Evolutionary conservation across 2,888 invertebrate species (phyloP).

Genomic region (Argyresthia albistria): DNA sequence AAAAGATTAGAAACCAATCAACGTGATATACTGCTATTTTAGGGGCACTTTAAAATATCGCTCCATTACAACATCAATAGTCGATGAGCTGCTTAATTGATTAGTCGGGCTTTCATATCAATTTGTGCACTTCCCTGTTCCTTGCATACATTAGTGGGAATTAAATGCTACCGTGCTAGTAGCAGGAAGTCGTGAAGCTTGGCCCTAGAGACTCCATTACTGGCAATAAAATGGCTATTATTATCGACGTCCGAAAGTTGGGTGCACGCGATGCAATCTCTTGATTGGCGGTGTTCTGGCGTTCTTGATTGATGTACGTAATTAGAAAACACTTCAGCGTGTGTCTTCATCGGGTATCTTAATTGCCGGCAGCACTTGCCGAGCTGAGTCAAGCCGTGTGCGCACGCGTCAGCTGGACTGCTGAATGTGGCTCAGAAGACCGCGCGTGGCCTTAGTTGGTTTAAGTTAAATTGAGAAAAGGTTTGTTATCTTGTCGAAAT

Average conservation of each 20-base stretch:
- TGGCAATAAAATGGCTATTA: conserved; percentile 71
- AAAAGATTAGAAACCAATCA: conserved; percentile 39
- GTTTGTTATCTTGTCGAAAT: too few species aligned
- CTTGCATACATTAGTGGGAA: conserved; percentile 62
- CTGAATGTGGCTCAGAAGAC: background rate
- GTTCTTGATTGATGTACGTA: conserved; percentile 67
- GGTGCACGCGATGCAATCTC: conserved; percentile 73
- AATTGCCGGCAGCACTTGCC: conserved; percentile 66
- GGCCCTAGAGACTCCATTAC: conserved; percentile 72
- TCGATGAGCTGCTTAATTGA: conserved; percentile 49
- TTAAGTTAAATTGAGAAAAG: too few species aligned
- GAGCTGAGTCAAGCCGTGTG: conserved; percentile 51
- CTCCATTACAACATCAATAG: conserved; percentile 43
- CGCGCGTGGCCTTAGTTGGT: background rate
- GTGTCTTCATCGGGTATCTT: conserved; percentile 69
- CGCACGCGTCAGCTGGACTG: conserved; percentile 36
- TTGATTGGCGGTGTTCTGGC: conserved; percentile 68
- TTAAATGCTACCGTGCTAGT: conserved; percentile 58
- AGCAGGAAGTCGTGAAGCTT: conserved; percentile 40
- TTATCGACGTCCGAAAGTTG: conserved; percentile 71
- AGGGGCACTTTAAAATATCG: conserved; percentile 43
- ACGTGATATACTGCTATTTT: conserved; percentile 34
- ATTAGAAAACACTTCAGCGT: conserved; percentile 72
- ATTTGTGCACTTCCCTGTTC: conserved; percentile 31
- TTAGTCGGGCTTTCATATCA: conserved; percentile 37